A percentile compares a stretch with the other conserved stretches of the same genome.
Conservation (phyloP, 2,113 vertebrate genomes). For the Glaucomys volans region DNA sequence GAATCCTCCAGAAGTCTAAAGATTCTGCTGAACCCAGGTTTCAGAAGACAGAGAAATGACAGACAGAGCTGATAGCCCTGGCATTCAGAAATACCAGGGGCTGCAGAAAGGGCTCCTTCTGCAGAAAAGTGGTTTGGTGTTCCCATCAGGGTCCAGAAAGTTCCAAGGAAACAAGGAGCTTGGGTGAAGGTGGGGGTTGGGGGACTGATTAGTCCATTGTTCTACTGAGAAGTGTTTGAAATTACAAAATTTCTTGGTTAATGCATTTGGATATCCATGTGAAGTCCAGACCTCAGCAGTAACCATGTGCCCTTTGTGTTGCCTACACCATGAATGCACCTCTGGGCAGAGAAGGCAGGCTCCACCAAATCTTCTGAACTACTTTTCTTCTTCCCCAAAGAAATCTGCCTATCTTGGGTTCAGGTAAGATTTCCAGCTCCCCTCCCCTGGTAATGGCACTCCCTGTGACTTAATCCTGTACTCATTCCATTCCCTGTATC, state of each 20-base stretch:
- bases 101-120: background rate
- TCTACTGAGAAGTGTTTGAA: constrained; percentile 28
- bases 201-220: background rate
- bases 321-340: background rate
- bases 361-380: background rate
- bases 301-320: background rate
- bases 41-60: background rate
- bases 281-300: background rate
- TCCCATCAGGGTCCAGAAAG: background rate
- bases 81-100: background rate
- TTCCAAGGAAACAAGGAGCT: background rate
- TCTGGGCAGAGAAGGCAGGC: background rate
- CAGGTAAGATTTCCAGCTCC: background rate
- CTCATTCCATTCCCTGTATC: background rate
- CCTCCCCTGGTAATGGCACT: background rate
- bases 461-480: background rate
- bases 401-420: constrained; percentile 8
- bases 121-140: background rate
- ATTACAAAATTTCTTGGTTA: background rate
- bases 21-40: background rate
- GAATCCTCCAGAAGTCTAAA: background rate
- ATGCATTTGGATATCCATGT: background rate
- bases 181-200: background rate
- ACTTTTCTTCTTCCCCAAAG: background rate
- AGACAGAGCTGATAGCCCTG: background rate